These are phyloP conservation scores for Asarcornis scutulata DNA, from an alignment of 2,113 vertebrate genomes.

Conservation along the genomic window DNA sequence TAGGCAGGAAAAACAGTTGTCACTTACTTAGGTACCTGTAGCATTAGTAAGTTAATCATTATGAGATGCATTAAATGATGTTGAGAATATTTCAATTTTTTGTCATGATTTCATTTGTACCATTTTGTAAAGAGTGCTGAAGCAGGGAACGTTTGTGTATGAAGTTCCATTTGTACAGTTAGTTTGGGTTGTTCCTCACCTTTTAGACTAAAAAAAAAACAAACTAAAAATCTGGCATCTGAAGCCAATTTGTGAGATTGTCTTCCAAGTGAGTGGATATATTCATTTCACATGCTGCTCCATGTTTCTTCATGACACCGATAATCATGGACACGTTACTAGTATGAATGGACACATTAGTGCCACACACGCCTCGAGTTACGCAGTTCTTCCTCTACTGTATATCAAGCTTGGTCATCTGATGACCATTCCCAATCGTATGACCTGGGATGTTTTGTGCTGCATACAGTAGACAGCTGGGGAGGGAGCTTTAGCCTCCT, in stretches of 20 bases:
- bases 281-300: not conserved
- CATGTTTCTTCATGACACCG: not conserved
- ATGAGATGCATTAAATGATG: not conserved
- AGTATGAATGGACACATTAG: not conserved
- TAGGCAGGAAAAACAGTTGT: not conserved
- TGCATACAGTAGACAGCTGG: not conserved
- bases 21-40: not conserved
- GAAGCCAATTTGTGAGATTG: not conserved
- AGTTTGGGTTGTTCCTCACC: not conserved
- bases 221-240: not conserved
- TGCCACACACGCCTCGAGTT: not conserved
- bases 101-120: not conserved
- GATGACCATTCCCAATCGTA: not conserved
- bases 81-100: not conserved
- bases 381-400: not conserved
- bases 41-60: not conserved
- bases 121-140: not conserved
- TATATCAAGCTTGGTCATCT: not conserved
- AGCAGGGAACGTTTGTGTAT: not conserved
- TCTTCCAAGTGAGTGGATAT: not conserved
- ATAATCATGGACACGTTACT: fast-evolving
- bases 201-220: not conserved
- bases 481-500: not conserved
- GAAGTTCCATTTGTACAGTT: not conserved
- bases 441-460: not conserved